These are phyloP conservation scores for Nephrotoma appendiculata DNA, from an alignment of 2,888 invertebrate species.

Conservation along the genomic window DNA sequence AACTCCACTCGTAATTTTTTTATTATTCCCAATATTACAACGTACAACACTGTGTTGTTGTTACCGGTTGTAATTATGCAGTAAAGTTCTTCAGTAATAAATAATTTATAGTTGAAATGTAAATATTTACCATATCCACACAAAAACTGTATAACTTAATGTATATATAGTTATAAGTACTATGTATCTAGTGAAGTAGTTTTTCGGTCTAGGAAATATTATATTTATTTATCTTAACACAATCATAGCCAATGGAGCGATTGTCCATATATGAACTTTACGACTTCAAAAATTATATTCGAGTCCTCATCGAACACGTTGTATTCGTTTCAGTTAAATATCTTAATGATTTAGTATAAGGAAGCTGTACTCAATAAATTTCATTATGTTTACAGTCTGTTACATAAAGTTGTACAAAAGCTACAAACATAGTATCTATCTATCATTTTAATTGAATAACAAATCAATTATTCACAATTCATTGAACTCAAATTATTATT, in stretches of 20 bases:
- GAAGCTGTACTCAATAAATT: background rate
- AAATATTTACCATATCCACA: background rate
- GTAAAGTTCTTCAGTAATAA: background rate
- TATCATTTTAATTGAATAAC: background rate
- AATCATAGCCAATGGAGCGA: background rate
- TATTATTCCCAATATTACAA: background rate
- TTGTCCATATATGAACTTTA: no score
- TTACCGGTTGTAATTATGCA: background rate
- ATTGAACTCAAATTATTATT: background rate
- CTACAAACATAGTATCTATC: background rate
- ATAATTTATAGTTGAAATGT: background rate
- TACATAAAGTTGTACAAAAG: background rate
- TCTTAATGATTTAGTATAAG: background rate
- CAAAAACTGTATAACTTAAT: background rate
- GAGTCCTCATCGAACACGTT: background rate
- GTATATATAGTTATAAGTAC: no score
- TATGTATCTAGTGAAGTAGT: background rate
- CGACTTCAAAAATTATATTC: background rate
- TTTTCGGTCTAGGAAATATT: background rate
- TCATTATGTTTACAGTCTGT: background rate
- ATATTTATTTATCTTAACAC: background rate
- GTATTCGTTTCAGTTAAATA: background rate
- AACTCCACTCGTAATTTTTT: background rate
- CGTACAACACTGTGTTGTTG: background rate
- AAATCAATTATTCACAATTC: background rate